Evolutionary conservation across 1,140 invertebrate genomes (phyloP).

Genomic region (Pseudachorutes palmiensis): DNA sequence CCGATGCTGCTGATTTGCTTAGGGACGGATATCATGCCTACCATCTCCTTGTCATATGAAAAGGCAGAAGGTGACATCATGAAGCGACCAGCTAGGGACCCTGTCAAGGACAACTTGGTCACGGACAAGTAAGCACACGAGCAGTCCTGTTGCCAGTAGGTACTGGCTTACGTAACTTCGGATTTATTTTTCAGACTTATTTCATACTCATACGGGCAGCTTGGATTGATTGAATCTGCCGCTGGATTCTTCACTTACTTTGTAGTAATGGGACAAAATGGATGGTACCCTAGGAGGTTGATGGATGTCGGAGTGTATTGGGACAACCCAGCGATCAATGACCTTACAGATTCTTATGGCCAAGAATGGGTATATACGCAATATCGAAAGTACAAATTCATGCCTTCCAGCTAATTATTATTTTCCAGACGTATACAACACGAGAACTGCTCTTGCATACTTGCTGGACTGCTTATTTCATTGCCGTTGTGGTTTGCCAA

Average conservation of each 20-base stretch:
- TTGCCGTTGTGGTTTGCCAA: slow-evolving; percentile 32
- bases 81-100: slow-evolving; percentile 94
- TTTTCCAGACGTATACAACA: slow-evolving; percentile 48
- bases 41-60: slow-evolving; percentile 98
- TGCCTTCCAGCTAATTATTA: slow-evolving; percentile 1
- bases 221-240: slow-evolving; percentile 45
- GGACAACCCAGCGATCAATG: slow-evolving; percentile 26
- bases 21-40: slow-evolving; percentile 98
- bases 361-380: slow-evolving; percentile 35
- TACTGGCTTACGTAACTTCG: not conserved
- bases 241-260: slow-evolving; percentile 50
- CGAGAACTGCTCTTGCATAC: slow-evolving; percentile 53
- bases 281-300: slow-evolving; percentile 47
- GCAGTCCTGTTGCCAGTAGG: not conserved
- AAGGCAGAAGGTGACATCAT: slow-evolving; percentile 97
- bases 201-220: slow-evolving; percentile 43
- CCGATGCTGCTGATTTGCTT: slow-evolving; percentile 88
- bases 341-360: slow-evolving; percentile 28
- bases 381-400: too few species aligned
- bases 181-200: slow-evolving; percentile 39
- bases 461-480: slow-evolving; percentile 50
- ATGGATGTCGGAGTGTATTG: slow-evolving; percentile 37
- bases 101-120: slow-evolving; percentile 91
- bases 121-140: slow-evolving; percentile 77
- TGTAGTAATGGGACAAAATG: slow-evolving; percentile 50